A percentile compares a stretch with the other conserved stretches of the same genome.
Evolutionary conservation across 1,140 invertebrate species (phyloP).

Genomic region (Anastrepha obliqua): DNA sequence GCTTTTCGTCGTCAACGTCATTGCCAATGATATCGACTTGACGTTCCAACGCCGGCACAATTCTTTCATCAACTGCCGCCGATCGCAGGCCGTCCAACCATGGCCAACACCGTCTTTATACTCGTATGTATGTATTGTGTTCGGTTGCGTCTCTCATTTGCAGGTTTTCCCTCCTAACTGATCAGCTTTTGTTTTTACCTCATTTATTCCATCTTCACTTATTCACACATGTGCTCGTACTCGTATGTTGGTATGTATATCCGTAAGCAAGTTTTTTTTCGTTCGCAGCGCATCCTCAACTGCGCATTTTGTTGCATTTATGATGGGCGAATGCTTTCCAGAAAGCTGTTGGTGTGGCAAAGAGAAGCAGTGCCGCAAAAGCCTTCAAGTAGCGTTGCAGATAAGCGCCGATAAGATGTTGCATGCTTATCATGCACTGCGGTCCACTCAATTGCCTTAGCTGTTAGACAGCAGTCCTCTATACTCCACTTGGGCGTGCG

Average conservation of each 20-base stretch:
- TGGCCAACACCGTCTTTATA: background rate
- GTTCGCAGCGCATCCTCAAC: background rate
- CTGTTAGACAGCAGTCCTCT: background rate
- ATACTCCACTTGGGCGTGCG: too few species aligned
- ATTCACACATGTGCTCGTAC: background rate
- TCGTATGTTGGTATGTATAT: background rate
- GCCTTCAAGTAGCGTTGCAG: slow-evolving; percentile 30
- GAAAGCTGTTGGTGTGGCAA: background rate
- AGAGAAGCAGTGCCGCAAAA: background rate
- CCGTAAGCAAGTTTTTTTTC: background rate
- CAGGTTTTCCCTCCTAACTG: background rate
- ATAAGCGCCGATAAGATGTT: slow-evolving; percentile 52
- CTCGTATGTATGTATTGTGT: background rate
- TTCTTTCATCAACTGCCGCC: slow-evolving; percentile 34
- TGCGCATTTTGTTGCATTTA: background rate
- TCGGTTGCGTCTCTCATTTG: background rate
- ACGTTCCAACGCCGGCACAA: background rate
- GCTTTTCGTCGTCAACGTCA: slow-evolving; percentile 32
- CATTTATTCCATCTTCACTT: background rate
- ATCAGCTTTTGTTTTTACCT: background rate
- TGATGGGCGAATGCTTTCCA: slow-evolving; percentile 13
- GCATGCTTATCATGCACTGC: slow-evolving; percentile 8
- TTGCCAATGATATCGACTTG: slow-evolving; percentile 9
- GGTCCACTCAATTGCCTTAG: slow-evolving; percentile 29
- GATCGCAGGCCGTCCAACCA: slow-evolving; percentile 1